Evolutionary conservation across 2,113 vertebrate genomes (phyloP).

Genomic region (Charadrius vociferus): DNA sequence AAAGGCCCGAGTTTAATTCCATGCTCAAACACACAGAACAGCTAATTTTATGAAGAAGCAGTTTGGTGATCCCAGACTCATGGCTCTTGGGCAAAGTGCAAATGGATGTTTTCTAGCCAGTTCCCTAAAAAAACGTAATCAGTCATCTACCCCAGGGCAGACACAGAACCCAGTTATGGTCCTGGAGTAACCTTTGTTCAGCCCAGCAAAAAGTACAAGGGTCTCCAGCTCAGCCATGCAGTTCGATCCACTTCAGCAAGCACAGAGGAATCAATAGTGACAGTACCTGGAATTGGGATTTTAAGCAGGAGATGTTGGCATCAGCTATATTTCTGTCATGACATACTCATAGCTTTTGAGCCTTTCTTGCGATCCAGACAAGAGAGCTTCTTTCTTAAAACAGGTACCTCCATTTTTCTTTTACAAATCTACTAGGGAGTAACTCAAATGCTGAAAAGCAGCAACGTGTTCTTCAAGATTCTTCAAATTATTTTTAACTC

Average conservation of each 20-base stretch:
- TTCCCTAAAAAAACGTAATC: neutral
- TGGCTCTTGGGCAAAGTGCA: neutral
- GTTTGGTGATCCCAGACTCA: neutral
- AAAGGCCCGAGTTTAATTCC: neutral
- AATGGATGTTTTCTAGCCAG: neutral
- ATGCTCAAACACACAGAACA: neutral
- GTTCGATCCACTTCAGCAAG: neutral
- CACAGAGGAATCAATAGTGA: neutral
- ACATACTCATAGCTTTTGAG: neutral
- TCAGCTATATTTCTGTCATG: neutral
- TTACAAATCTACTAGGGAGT: neutral
- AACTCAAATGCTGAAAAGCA: neutral
- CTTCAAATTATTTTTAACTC: neutral
- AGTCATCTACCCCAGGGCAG: neutral
- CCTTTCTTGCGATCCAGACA: neutral
- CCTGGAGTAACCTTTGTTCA: neutral
- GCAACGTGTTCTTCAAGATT: neutral
- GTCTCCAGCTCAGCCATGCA: neutral
- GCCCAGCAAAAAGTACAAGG: neutral
- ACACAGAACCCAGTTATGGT: neutral
- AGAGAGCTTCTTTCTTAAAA: neutral
- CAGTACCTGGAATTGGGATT: neutral
- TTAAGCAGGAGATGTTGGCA: neutral
- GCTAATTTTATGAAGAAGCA: neutral
- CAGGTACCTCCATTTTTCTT: neutral